Evolutionary conservation across 2,797 vertebrate genomes (phyloP), one percentile per base, ranked within the genome.

Genomic region (Centroberyx gerrardi): DNA sequence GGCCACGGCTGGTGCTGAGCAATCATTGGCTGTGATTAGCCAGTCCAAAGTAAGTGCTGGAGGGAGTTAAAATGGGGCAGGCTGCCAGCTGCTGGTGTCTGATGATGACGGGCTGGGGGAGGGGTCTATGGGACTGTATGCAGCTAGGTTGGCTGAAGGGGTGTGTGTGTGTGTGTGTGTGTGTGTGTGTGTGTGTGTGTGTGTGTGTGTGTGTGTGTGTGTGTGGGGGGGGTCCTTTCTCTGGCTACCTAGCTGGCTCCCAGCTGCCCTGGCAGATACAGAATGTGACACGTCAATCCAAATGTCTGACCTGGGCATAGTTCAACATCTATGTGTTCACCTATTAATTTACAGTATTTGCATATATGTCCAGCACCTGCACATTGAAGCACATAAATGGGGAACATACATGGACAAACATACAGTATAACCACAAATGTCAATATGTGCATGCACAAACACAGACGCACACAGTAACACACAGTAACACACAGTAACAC

Each of bases 11-110:
- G 88, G 91, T 94, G 92, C 95, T 95, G 94, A 95, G 93, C 95
- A 95, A 96, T 96, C 95, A 96, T 94, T 89, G 95, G 92, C 95
- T 97, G 92, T 96, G 96, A 98, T 98, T 97, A 97, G 95, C 94
- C 89, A 82, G 95, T 89, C 94, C 96, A 94, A 90, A 94, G 93
- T 85, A 90, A 93, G 91, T 94, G 94, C 93, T 92, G 91, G 68
- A 87, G 90, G 89, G 89, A 88, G 84, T 85, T 86, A 87, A 95
- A 97, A 96, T 96, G 92, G 94, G 93, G 93, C 94, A 95, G 92
- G 88, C 94, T 95, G 95, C 94, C 94, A 96, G 96, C 97, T 97
- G 96, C 95, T 93, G 81, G 86, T 83, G 78, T 78, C 86, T 90
- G 84, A 84, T 89, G 92, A 87, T 85, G 84, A 78, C 72, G 73